Base-by-base conservation (phyloP, 1,140 invertebrate species). In the Prorops nasuta region DNA sequence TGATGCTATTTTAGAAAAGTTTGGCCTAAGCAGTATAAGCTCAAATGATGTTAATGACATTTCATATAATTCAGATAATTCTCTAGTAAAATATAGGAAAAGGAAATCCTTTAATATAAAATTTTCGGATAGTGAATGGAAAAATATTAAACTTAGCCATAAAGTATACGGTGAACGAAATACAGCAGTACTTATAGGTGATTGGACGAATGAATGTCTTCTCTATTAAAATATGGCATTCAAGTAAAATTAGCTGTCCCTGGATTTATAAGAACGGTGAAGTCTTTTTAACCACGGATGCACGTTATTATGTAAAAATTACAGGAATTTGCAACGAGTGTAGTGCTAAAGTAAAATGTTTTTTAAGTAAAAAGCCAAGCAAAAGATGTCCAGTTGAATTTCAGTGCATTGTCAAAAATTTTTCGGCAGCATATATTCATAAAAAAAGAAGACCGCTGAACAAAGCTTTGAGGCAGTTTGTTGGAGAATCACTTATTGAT, bases 191-290 rank as follows among this genome's bases (percentile, higher is more conserved):
- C 10, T 28, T 31, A 31, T 31, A 18, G 32, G 32, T 32, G 24
- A 31, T 18, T 52, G 44, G 50, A 41, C 43, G 3, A 28, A n/a
- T n/a, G n/a, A n/a, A 47, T 28, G 15, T 52, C 15, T 32, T 52
- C 4, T 19, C 44, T 18, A 19, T 39, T 9, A 40, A 41, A 31
- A 41, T 52, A 16, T 52, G 24, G 21, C 12, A 42, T 1, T 38
- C 42, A 37, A 34, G 18, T 24, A 47, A 52, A 34, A 36, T 42
- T 16, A 28, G 37, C 9, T 52, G 50, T 18, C 43, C 14, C 15
- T 41, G 39, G 34, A 10, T 32, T 12, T 52, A 46, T 35, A 52
- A 52, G 22, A 40, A 28, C 10, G 31, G 24, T 22, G 24, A 41
- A 10, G 37, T 52, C 36, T 34, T 12, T 19, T 15, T 20, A 3